Evolutionary conservation across 2,113 vertebrate genomes (phyloP).

Genomic region (Oryzias woworae): DNA sequence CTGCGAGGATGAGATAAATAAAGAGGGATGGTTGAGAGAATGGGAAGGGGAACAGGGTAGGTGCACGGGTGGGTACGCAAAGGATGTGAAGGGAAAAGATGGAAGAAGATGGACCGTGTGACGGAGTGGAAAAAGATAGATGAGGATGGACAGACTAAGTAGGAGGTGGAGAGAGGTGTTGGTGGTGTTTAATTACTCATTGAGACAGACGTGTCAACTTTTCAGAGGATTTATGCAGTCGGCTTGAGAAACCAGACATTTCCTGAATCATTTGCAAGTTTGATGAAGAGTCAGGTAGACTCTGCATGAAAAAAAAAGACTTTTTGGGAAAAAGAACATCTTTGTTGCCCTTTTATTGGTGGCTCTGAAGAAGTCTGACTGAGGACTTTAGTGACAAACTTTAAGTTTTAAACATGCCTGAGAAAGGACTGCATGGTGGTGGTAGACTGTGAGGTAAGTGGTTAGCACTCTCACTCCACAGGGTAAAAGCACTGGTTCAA

Average conservation of each 20-base stretch:
- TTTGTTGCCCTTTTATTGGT: slow-evolving; percentile 1
- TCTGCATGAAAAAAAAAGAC: background rate
- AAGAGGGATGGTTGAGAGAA: slow-evolving; percentile 13
- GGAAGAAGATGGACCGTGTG: slow-evolving; percentile 9
- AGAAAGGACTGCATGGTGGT: no score
- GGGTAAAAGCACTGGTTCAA: no score
- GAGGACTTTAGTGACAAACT: background rate
- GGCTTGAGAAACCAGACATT: slow-evolving; percentile 5
- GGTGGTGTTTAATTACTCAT: slow-evolving; percentile 5
- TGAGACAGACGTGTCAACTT: background rate
- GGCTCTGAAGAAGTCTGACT: slow-evolving; percentile 2
- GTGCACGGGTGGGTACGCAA: background rate
- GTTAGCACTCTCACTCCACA: no score
- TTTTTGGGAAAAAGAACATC: slow-evolving; percentile 15
- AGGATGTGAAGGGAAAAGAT: slow-evolving; percentile 6
- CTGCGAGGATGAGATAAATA: slow-evolving; percentile 29
- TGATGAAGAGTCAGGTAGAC: slow-evolving; percentile 1
- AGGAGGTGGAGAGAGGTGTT: background rate
- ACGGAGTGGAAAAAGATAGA: background rate
- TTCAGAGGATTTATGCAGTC: slow-evolving; percentile 7
- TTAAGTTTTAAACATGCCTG: no score
- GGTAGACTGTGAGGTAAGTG: no score
- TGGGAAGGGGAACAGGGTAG: background rate
- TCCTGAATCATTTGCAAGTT: background rate
- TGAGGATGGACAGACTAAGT: background rate